phyloP scores from a whole-genome alignment of 1,140 invertebrate species.

The Luehdorfia chinensis region DNA sequence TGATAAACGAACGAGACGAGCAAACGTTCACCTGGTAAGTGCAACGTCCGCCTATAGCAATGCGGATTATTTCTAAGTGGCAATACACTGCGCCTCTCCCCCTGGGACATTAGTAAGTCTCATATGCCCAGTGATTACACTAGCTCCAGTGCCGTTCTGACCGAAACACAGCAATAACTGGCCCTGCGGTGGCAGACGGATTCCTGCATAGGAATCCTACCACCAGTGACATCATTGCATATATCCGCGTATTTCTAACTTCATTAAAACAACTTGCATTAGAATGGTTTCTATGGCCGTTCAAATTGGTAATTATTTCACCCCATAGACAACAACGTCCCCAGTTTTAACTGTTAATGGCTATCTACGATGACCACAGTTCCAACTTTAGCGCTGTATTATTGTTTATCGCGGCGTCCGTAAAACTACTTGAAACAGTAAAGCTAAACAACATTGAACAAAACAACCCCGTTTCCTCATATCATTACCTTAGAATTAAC shows the following conservation, averaged over 20 bases:
- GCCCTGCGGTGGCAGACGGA: no score
- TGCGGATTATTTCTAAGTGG: no score
- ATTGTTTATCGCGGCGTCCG: conserved; percentile 19
- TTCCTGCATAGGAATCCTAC: no score
- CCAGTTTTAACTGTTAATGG: not conserved
- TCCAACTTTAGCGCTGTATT: conserved; percentile 1
- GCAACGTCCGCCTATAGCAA: no score
- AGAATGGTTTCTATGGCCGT: not conserved
- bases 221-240: no score
- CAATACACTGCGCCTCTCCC: no score
- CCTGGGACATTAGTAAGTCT: no score
- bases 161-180: no score
- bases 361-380: conserved; percentile 2
- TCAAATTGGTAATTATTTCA: not conserved
- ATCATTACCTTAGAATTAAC: conserved; percentile 68
- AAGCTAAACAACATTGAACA: conserved; percentile 48
- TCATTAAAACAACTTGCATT: not conserved
- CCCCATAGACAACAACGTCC: not conserved
- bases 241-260: not conserved
- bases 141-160: no score
- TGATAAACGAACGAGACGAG: no score
- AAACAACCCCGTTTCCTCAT: conserved; percentile 50
- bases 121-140: no score
- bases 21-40: no score
- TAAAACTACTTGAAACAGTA: conserved; percentile 25